Conservation (phyloP, 2,797 vertebrate species). For the Rhabdophis nuchalis region DNA sequence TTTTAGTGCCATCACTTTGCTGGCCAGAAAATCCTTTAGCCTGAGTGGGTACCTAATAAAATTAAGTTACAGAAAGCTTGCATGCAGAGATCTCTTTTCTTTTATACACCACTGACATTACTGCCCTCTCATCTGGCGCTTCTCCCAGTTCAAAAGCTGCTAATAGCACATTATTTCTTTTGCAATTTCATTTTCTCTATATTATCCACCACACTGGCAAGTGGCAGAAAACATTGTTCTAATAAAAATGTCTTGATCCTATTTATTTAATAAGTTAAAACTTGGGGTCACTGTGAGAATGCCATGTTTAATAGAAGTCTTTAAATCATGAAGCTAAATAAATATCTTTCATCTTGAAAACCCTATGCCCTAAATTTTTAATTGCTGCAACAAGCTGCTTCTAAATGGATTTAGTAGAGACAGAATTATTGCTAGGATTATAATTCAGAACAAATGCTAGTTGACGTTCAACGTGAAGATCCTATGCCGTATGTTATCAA, state of each 20-base stretch:
- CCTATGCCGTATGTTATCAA: constrained; percentile 49
- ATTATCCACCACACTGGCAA: constrained; percentile 45
- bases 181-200: constrained; percentile 24
- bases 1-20: constrained; percentile 30
- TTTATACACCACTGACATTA: constrained; percentile 41
- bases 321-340: constrained; percentile 51
- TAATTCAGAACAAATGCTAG: constrained; percentile 44
- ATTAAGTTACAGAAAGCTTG: constrained; percentile 35
- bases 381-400: constrained; percentile 62
- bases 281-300: constrained; percentile 47
- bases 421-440: constrained; percentile 51
- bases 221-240: constrained; percentile 42
- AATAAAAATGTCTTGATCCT: constrained; percentile 51
- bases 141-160: constrained; percentile 58
- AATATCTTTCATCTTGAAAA: constrained; percentile 47
- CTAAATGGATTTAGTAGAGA: constrained; percentile 52
- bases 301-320: constrained; percentile 45
- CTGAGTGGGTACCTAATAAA: constrained; percentile 21
- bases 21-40: constrained; percentile 25
- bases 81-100: constrained; percentile 18
- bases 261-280: constrained; percentile 54
- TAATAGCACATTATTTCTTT: constrained; percentile 48
- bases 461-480: constrained; percentile 52
- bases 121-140: constrained; percentile 40
- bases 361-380: constrained; percentile 56